phyloP scores from a whole-genome alignment of 2,888 invertebrate genomes.

The Lasioglossum pauxillum region DNA sequence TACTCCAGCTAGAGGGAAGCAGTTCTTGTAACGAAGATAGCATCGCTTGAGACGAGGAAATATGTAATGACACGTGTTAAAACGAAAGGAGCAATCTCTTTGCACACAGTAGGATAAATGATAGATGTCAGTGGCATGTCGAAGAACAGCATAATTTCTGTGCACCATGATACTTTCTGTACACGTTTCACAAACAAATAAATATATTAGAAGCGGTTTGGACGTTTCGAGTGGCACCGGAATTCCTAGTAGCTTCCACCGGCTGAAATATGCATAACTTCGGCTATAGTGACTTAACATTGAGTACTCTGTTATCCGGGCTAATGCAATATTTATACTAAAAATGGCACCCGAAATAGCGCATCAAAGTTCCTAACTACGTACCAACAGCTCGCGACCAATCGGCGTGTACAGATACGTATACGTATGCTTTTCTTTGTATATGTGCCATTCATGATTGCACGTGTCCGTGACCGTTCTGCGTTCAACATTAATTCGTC shows the following conservation, averaged over 20 bases:
- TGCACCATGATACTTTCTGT: no score
- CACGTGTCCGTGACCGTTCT: background rate
- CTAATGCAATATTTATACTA: background rate
- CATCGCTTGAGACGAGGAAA: background rate
- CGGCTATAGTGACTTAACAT: background rate
- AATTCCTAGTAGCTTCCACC: background rate
- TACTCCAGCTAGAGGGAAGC: background rate
- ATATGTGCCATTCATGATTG: background rate
- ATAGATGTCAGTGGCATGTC: background rate
- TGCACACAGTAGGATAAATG: background rate
- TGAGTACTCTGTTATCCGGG: background rate
- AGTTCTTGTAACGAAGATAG: background rate
- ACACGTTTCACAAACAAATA: background rate
- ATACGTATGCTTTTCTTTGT: background rate
- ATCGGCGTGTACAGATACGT: background rate
- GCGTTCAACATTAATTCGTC: background rate
- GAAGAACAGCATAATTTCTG: background rate
- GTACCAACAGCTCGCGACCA: background rate
- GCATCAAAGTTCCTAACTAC: background rate
- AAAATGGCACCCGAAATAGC: background rate
- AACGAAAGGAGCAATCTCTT: background rate
- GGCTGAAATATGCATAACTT: background rate
- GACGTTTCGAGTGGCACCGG: background rate
- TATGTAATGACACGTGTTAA: background rate
- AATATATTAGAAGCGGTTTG: background rate